Base-by-base conservation (phyloP, 2,888 invertebrate genomes). In the Synergus itoensis region DNA sequence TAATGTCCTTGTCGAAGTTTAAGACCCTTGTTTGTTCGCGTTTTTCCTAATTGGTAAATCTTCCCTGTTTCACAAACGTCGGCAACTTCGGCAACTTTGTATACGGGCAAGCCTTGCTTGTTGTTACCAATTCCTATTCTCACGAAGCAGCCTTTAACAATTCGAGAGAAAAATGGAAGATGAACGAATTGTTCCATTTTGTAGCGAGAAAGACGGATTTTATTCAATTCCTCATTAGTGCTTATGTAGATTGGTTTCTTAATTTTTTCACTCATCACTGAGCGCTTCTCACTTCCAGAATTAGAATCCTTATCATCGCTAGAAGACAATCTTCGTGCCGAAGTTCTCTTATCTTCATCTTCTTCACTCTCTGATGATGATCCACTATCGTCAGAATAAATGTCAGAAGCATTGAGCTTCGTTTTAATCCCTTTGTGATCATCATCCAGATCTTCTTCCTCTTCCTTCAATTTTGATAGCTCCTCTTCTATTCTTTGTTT, bases 161-260 rank as follows among this genome's bases (percentile, higher is more conserved):
- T 97, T 67, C 97, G 94, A 83, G 96, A 95, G 92, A 99, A 99
- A 93, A 99, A 98, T 0, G 99, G 99, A 88, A 99, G 94, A 92
- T 99, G 99, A 4, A 99, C 98, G 91, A 99, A 96, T 89, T 97
- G 95, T 92, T 99, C 99, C 92, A 99, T 93, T 93, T 98, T 99
- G 91, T 97, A 96, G 86, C 99, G 95, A 1, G 95, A 95, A 11
- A 99, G 92, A 79, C 98, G 94, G 60, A 98, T 95, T 92, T 96
- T 96, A 88, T 96, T 96, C 57, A 99, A 93, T 88, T 99, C 98
- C 73, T 97, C 97, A 87, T 95, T 95, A 0, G 94, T 94, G 83
- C 95, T 95, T 0, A 98, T 95, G 89, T 95, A 96, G n/a, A 94
- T 88, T 12, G 93, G 92, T 80, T 92, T 93, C 87, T 90, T 92